These are phyloP conservation scores for Sicus ferrugineus DNA, from an alignment of 2,888 invertebrate species.

Conservation along the genomic window DNA sequence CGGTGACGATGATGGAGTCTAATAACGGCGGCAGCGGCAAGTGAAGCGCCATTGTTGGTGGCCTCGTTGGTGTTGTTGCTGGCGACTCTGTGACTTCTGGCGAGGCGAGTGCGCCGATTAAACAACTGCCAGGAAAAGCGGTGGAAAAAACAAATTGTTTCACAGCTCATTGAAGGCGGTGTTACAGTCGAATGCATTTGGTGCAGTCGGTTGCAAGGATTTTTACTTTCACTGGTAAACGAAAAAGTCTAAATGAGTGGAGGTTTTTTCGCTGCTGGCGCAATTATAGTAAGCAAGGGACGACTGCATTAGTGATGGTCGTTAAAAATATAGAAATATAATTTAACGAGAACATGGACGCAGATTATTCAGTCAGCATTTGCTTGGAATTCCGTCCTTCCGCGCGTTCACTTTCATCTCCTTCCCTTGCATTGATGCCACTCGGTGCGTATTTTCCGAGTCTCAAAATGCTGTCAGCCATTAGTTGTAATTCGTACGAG, in stretches of 20 bases:
- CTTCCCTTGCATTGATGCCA: not conserved
- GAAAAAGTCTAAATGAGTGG: too few species aligned
- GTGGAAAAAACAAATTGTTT: not conserved
- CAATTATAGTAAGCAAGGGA: too few species aligned
- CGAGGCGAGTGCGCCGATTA: too few species aligned
- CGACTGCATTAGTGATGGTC: too few species aligned
- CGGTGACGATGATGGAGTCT: not conserved
- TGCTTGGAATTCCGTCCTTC: not conserved
- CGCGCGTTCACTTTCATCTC: not conserved
- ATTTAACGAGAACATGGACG: not conserved
- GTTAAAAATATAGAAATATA: not conserved
- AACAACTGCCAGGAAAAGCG: not conserved
- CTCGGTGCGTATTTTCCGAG: not conserved
- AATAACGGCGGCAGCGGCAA: not conserved
- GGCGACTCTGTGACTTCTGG: constrained; percentile 7
- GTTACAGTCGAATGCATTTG: constrained; percentile 60
- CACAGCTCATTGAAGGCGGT: constrained; percentile 13
- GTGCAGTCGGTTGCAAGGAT: constrained; percentile 49
- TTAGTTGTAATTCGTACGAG: constrained; percentile 28
- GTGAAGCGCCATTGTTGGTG: not conserved
- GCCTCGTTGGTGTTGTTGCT: constrained; percentile 1
- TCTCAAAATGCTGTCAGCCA: constrained; percentile 13
- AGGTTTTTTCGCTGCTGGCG: too few species aligned
- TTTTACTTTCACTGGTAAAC: too few species aligned
- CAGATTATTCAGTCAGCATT: not conserved